Evolutionary conservation across 2,797 vertebrate species (phyloP).

Genomic region (Enteromius mattozi): DNA sequence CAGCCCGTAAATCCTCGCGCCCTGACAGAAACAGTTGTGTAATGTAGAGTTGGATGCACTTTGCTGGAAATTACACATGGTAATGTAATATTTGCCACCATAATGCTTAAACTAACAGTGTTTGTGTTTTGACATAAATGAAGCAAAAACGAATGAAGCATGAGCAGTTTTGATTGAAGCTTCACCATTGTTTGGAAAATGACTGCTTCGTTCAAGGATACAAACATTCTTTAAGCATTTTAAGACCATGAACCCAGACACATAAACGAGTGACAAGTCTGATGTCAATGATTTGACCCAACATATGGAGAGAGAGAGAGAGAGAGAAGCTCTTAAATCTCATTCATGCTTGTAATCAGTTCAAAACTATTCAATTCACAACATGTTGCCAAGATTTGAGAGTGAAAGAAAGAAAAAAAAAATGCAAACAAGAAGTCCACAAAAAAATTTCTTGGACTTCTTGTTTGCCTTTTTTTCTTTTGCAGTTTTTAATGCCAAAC

Average conservation of each 20-base stretch:
- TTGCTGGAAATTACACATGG: constrained; percentile 24
- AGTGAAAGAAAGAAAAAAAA: background rate
- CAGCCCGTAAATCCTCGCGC: constrained; percentile 66
- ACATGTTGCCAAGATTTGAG: background rate
- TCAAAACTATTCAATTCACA: background rate
- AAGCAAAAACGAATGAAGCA: constrained; percentile 39
- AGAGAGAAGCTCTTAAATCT: background rate
- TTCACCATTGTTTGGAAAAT: background rate
- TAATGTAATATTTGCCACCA: constrained; percentile 29
- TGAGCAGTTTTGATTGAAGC: background rate
- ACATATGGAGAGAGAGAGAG: background rate
- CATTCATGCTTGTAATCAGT: background rate
- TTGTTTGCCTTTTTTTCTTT: no score
- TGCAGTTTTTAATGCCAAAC: background rate
- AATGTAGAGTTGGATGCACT: constrained; percentile 16
- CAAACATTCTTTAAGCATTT: background rate
- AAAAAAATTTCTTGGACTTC: no score
- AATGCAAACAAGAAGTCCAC: background rate
- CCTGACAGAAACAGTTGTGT: constrained; percentile 54
- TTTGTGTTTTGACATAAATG: constrained; percentile 51
- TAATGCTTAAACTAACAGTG: constrained; percentile 61
- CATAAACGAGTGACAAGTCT: background rate
- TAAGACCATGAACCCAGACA: constrained; percentile 8
- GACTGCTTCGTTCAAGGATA: background rate
- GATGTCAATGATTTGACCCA: background rate